Percentiles rank a stretch among this genome's conserved stretches.
phyloP scores from a whole-genome alignment of 2,797 vertebrate genomes.

The Poecile montanus region DNA sequence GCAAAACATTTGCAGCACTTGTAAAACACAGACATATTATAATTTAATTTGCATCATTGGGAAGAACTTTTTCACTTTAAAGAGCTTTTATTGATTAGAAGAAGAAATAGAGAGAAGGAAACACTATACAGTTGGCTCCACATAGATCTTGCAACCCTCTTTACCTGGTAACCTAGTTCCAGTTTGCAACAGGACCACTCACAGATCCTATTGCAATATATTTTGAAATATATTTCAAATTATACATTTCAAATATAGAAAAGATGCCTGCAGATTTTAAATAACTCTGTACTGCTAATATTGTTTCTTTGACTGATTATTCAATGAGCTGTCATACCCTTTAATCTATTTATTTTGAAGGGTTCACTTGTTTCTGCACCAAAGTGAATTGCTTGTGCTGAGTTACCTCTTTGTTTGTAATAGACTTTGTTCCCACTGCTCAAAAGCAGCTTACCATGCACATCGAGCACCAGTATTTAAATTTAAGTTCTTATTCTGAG shows the following conservation, averaged over 20 bases:
- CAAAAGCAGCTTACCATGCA: background rate
- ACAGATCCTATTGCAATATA: background rate
- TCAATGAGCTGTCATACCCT: background rate
- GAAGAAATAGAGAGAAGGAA: background rate
- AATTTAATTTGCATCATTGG: constrained; percentile 43
- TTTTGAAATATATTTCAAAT: background rate
- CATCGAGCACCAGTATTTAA: background rate
- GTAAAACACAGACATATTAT: constrained; percentile 8
- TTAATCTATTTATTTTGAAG: background rate
- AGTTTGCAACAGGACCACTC: background rate
- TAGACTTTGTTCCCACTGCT: background rate
- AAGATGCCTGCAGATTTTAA: background rate
- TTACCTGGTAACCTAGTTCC: background rate
- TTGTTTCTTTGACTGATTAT: background rate
- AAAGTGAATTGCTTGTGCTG: background rate
- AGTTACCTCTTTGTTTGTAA: background rate
- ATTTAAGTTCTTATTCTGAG: background rate
- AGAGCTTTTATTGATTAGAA: constrained; percentile 24
- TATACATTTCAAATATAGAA: background rate
- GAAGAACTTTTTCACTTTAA: constrained; percentile 32
- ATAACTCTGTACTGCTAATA: background rate
- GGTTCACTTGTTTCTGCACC: background rate
- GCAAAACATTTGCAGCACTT: background rate
- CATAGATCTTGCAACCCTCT: background rate
- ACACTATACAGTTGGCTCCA: background rate